Base-by-base conservation (phyloP, 2,113 vertebrate species). In the Odontesthes bonariensis region DNA sequence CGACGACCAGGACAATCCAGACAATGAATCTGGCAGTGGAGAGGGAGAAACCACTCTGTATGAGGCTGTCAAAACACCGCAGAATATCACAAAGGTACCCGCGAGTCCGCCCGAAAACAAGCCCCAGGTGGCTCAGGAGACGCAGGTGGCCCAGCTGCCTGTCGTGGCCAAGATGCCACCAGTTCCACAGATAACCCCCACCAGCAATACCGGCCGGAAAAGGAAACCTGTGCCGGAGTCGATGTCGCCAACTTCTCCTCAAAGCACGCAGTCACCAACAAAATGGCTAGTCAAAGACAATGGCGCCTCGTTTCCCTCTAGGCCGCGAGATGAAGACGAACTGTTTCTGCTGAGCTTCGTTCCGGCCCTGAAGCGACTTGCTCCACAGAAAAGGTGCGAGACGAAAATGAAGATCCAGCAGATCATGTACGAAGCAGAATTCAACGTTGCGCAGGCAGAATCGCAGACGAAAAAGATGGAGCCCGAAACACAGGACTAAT, bases 381-480 rank as follows among this genome's bases (percentile, higher is more conserved):
- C 89, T 9, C 91, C 91, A 1, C 91, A 92, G 54, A 93, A 91
- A 54, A 85, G 90, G 59, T 92, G 89, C 1, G 89, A 92, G 78
- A 91, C 91, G 2, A 93, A 92, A 75, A 91, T 92, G 58, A 93
- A 79, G 73, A 92, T 92, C 52, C 92, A 93, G 60, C 90, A 92
- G 82, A 83, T 92, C 6, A 89, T 92, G 88, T 92, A 91, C 1
- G 92, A 93, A 20, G 90, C 88, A 2, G 91, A 93, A 57, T 93
- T 92, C 71, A 92, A 88, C 8, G 0, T 89, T 7, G 31, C 69
- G 20, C 77, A 69, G 22, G 6, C 71, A 1, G 74, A 64, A 3
- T 52, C 58, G 17, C 75, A 74, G 14, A 81, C 84, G 22, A 89
- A 85, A 55, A 58, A 38, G 35, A 8, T 19, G 0, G 73, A 78